Evolutionary conservation across 1,140 invertebrate genomes (phyloP), one percentile per base, ranked within the genome.

Genomic region (Drosophila baimaii): DNA sequence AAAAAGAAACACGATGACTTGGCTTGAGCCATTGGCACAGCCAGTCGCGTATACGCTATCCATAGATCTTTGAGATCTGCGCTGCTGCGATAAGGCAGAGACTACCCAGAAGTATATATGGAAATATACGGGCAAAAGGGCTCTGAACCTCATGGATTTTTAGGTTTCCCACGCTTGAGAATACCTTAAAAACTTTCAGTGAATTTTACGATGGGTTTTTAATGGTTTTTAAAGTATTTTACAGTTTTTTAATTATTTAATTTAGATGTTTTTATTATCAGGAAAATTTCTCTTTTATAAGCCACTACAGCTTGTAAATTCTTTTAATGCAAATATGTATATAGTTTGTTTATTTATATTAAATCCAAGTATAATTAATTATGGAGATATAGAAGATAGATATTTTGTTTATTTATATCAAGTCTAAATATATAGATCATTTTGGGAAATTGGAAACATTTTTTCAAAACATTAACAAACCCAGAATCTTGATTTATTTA

Each of bases 1-100:
- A 79, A 79, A 71, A 78, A 78, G 54, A 52, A 79, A 79, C 66
- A 79, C 59, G 76, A 78, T 55, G 37, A 72, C 37, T 55, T n/a
- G n/a, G 52, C 31, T 7, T 17, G 33, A 62, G 51, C 44, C 23
- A 68, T 43, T 51, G 64, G 13, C 64, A 51, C 62, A 37, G 35
- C 41, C 29, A 55, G 47, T 27, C n/a, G 35, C 21, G 58, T 29
- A 71, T 70, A 71, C 68, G 46, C 68, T 71, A 57, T 23, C 51
- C 19, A 23, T 29, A 23, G 39, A 35, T 44, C 35, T 59, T 44
- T 1, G 2, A n/a, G 29, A 63, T 75, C 35, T 23, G 12, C 5
- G 25, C 5, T 21, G 9, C 9, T 9, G 1, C 13, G 35, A 49
- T 37, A 39, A 9, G 12, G 9, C n/a, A 12, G 23, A 37, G 33